Percentiles rank a stretch among this genome's conserved stretches.
phyloP scores from a whole-genome alignment of 64 coral and sea anemone genomes.

The Hydrozoanthus tunicans region DNA sequence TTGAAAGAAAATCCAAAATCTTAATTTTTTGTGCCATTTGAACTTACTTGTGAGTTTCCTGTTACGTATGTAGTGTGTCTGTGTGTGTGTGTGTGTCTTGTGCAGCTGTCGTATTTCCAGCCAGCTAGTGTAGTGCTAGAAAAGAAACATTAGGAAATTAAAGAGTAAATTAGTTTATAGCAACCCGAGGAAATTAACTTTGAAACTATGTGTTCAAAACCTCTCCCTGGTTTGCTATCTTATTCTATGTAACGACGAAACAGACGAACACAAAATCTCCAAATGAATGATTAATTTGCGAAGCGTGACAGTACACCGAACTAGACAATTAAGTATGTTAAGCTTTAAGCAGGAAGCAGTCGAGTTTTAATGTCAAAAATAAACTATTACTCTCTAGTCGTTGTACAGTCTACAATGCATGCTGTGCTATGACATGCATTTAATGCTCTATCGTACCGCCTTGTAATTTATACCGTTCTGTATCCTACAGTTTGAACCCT shows the following conservation, averaged over 20 bases:
- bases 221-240: constrained; percentile 41
- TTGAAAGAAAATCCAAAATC: constrained; percentile 75
- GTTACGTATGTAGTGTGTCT: constrained; percentile 46
- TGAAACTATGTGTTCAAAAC: constrained; percentile 16
- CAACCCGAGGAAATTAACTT: constrained; percentile 33
- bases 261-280: constrained; percentile 17
- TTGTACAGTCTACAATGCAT: constrained; percentile 56
- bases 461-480: neutral
- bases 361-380: constrained; percentile 98
- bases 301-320: constrained; percentile 48
- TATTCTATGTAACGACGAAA: constrained; percentile 1
- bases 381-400: constrained; percentile 96
- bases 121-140: constrained; percentile 50
- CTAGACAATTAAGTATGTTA: constrained; percentile 79
- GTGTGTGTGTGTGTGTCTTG: constrained; percentile 57
- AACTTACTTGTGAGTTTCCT: constrained; percentile 58
- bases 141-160: constrained; percentile 50
- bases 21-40: constrained; percentile 80
- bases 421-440: constrained; percentile 29
- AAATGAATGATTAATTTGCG: constrained; percentile 54
- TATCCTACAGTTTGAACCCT: neutral
- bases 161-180: constrained; percentile 65
- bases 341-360: constrained; percentile 93
- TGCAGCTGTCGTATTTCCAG: constrained; percentile 57
- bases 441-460: neutral